Percentiles rank a stretch among this genome's conserved stretches.
Conservation (phyloP, 1,140 invertebrate species). For the Drosophila subobscura region DNA sequence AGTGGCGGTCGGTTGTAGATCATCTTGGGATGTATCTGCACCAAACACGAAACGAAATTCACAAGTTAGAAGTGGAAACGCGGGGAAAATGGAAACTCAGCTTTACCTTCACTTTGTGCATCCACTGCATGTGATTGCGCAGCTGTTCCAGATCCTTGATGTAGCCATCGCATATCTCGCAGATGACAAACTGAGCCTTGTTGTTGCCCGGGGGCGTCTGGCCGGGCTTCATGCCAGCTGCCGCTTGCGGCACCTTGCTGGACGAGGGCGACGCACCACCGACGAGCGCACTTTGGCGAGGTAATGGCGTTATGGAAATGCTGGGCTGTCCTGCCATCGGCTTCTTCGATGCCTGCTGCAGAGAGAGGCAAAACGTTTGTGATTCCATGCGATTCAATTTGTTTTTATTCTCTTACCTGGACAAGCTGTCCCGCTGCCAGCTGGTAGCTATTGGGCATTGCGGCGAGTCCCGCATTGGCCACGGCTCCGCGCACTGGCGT, state of each 20-base stretch:
- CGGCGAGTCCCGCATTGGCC: conserved; percentile 52
- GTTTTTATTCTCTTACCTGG: conserved; percentile 45
- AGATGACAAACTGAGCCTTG: conserved; percentile 95
- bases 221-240: conserved; percentile 84
- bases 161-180: conserved; percentile 97
- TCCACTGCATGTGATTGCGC: conserved; percentile 97
- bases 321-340: conserved; percentile 88
- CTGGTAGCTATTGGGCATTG: conserved; percentile 78
- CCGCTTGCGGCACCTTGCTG: conserved; percentile 83
- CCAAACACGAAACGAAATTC: neutral
- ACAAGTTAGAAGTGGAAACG: neutral
- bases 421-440: conserved; percentile 77
- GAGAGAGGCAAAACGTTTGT: neutral
- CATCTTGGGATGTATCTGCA: conserved; percentile 95
- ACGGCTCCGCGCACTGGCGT: conserved; percentile 58
- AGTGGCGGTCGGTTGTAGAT: conserved; percentile 96
- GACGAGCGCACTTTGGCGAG: conserved; percentile 86
- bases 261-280: conserved; percentile 72
- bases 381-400: neutral
- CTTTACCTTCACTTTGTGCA: conserved; percentile 93
- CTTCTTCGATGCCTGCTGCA: conserved; percentile 81
- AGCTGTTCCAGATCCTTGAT: conserved; percentile 97
- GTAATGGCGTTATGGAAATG: conserved; percentile 95
- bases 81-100: conserved; percentile 28
- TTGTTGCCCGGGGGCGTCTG: conserved; percentile 83